phyloP scores from a whole-genome alignment of 2,797 vertebrate species.

The Phalloptychus januarius region DNA sequence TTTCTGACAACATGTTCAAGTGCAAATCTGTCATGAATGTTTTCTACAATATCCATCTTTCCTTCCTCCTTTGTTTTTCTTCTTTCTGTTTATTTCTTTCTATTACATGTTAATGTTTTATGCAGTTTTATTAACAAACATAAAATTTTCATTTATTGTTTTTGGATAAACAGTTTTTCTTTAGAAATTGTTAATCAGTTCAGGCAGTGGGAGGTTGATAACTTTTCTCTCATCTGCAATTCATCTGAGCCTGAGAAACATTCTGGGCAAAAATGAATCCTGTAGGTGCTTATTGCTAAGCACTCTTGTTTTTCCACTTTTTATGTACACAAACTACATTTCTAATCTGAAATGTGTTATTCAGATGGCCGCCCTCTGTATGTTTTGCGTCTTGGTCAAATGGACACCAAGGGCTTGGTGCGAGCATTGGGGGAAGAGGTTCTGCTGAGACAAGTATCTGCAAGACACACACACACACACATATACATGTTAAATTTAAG shows the following conservation, averaged over 20 bases:
- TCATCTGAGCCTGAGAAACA: not conserved
- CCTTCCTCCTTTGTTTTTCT: no score
- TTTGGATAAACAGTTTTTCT: not conserved
- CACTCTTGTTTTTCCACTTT: not conserved
- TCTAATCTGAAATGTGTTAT: conserved; percentile 1
- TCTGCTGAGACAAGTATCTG: conserved; percentile 87
- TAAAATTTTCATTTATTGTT: not conserved
- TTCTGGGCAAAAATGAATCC: not conserved
- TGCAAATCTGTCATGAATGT: no score
- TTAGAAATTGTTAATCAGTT: not conserved
- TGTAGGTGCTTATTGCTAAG: not conserved
- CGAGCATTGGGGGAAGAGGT: conserved; percentile 90
- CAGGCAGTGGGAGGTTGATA: not conserved
- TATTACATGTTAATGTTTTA: not conserved
- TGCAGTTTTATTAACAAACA: not conserved
- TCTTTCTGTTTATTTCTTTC: no score
- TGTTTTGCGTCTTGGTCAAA: conserved; percentile 91
- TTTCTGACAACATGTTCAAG: no score
- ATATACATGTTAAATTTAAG: not conserved
- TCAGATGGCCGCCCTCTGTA: conserved; percentile 90
- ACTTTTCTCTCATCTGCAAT: not conserved
- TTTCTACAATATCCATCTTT: no score
- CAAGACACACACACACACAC: not conserved
- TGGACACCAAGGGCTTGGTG: conserved; percentile 96
- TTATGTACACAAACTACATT: not conserved